Percentiles rank a stretch among this genome's conserved stretches.
Conservation (phyloP, 2,888 invertebrate species). For the Hoplodrina blanda region DNA sequence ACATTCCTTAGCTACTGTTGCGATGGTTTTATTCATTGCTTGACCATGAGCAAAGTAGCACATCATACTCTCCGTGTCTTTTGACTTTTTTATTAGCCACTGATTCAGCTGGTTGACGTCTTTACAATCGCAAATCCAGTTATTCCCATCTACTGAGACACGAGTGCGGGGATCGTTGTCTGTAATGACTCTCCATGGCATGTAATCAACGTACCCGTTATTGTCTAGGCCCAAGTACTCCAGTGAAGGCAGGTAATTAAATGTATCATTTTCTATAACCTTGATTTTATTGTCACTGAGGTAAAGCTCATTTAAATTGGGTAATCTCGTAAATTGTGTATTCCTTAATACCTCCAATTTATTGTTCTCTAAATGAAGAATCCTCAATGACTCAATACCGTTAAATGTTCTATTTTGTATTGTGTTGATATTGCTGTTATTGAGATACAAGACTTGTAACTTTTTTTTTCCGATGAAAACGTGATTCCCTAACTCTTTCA, state of each 20-base stretch:
- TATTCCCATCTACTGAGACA: constrained; percentile 94
- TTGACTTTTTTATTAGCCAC: constrained; percentile 93
- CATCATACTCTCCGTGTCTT: constrained; percentile 92
- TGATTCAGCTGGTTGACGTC: constrained; percentile 92
- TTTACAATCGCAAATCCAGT: constrained; percentile 96
- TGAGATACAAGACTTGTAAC: constrained; percentile 94
- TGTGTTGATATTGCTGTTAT: constrained; percentile 94
- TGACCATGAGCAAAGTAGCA: constrained; percentile 91
- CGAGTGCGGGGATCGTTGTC: constrained; percentile 92
- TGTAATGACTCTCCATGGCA: constrained; percentile 93
- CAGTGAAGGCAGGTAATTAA: constrained; percentile 93
- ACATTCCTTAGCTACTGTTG: constrained; percentile 89
- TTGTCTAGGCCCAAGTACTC: constrained; percentile 94
- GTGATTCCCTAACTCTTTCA: constrained; percentile 95
- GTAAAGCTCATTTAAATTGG: constrained; percentile 94
- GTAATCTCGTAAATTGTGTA: constrained; percentile 94
- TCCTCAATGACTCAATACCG: constrained; percentile 93
- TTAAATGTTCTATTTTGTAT: constrained; percentile 96
- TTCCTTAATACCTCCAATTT: constrained; percentile 93
- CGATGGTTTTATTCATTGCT: constrained; percentile 88
- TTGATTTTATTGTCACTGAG: constrained; percentile 94
- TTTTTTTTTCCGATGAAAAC: constrained; percentile 96
- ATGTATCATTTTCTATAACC: constrained; percentile 94
- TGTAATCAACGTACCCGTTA: constrained; percentile 94
- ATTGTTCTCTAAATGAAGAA: constrained; percentile 95